A percentile compares a stretch with the other conserved stretches of the same genome.
These are phyloP conservation scores for Calypte anna DNA, from an alignment of 2,113 vertebrate species.

Conservation along the genomic window DNA sequence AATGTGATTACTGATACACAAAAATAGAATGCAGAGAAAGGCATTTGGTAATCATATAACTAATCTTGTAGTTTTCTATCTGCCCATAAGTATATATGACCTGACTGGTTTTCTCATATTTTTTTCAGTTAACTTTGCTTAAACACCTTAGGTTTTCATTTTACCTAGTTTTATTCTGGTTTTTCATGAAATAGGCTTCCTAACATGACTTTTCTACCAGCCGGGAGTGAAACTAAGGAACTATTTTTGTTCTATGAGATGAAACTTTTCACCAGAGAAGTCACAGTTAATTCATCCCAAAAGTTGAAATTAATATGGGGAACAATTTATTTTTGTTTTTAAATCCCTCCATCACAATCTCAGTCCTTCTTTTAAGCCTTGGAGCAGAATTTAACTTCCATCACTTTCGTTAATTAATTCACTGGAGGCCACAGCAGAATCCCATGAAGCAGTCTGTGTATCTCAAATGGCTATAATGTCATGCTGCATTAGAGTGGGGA, in stretches of 20 bases:
- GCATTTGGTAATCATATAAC: not conserved
- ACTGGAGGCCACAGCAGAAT: not conserved
- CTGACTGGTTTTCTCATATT: not conserved
- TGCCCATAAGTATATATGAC: not conserved
- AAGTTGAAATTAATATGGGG: not conserved
- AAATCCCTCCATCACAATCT: not conserved
- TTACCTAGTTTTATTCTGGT: not conserved
- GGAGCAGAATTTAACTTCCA: not conserved
- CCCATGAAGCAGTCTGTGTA: not conserved
- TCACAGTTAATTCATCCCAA: not conserved
- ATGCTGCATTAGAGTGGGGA: not conserved
- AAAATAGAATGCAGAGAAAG: not conserved
- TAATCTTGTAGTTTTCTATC: not conserved
- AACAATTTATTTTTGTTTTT: not conserved
- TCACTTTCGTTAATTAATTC: conserved; percentile 12
- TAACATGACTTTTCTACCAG: not conserved
- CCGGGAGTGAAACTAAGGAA: not conserved
- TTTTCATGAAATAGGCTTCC: not conserved
- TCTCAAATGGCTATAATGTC: not conserved
- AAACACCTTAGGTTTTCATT: not conserved
- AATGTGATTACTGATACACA: not conserved
- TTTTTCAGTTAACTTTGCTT: not conserved
- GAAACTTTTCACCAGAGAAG: not conserved
- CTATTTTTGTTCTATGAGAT: not conserved
- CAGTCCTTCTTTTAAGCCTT: not conserved